Evolutionary conservation across 2,888 invertebrate species (phyloP), one percentile per base, ranked within the genome.

Genomic region (Stenurella melanura): DNA sequence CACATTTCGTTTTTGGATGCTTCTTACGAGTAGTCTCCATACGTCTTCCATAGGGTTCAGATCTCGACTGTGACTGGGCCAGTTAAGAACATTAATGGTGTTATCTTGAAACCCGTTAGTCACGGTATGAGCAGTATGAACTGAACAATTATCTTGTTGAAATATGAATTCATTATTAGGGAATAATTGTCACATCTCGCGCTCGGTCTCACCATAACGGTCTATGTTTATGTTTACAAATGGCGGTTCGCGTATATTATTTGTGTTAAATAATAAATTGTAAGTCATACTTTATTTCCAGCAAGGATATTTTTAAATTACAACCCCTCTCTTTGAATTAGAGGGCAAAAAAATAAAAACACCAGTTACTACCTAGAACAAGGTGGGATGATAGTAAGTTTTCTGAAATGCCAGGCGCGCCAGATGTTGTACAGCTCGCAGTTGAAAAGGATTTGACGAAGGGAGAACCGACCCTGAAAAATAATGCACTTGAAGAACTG

Each of bases 401-500:
- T 70, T 60, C 42, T 26, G 42, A 15, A 5, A 70, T 70, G 70
- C 70, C 42, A 19, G 60, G 21, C n/a, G 60, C 70, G 26, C 70
- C 70, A 70, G 70, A 70, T 70, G 69, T 70, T 56, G 60, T 30
- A 57, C 19, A 42, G 42, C 15, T 9, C 19, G 15, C 70, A 58
- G 38, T 3, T 60, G 60, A 60, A 42, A 38, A 89, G 89, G 88
- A 89, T 85, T 85, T 89, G 87, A 89, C 88, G 80, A 87, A 86
- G 80, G 87, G 87, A 81, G 87, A 87, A 69, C 85, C 84, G 82
- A 83, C 86, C 54, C 80, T 87, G 74, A 84, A 80, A 77, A 85
- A 83, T 64, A 86, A 81, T 76, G 87, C 89, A 19, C 87, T 89
- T 76, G 88, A 89, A 82, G 89, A 89, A 83, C 82, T 89, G 67